Conservation (phyloP, 1,140 invertebrate species). For the Theocolax elegans region DNA sequence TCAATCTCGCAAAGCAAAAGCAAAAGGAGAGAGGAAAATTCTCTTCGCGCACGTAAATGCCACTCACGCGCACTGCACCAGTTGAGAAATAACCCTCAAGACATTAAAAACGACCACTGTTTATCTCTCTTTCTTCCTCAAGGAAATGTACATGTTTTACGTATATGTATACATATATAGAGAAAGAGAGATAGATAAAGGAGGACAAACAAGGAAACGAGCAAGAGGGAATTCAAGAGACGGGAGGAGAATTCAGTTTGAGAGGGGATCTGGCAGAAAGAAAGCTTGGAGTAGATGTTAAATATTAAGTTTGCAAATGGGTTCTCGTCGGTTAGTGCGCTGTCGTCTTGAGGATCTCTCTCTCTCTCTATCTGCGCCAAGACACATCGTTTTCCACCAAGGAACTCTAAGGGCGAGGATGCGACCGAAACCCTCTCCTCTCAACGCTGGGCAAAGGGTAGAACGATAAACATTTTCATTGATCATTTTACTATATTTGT, state of each 20-base stretch:
- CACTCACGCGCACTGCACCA: conserved; percentile 14
- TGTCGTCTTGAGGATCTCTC: background rate
- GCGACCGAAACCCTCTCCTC: no score
- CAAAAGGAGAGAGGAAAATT: background rate
- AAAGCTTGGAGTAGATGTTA: conserved; percentile 13
- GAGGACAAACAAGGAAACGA: background rate
- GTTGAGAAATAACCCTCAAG: conserved; percentile 41
- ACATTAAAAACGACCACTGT: conserved; percentile 27
- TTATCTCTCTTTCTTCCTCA: no score
- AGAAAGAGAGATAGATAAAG: background rate
- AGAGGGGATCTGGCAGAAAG: background rate
- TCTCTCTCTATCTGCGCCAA: no score
- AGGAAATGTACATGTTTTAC: background rate
- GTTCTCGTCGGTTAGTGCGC: background rate
- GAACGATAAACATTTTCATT: no score
- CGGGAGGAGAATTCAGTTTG: background rate
- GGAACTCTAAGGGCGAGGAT: background rate
- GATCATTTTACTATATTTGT: no score
- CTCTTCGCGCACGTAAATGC: background rate
- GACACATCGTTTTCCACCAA: background rate
- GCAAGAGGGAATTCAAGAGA: background rate
- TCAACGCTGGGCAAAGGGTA: no score
- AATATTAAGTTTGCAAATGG: conserved; percentile 39
- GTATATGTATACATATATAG: no score
- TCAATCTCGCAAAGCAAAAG: conserved; percentile 18